Evolutionary conservation across 1,140 invertebrate species (phyloP), one percentile per base, ranked within the genome.

Genomic region (Caenorhabditis inopinata): DNA sequence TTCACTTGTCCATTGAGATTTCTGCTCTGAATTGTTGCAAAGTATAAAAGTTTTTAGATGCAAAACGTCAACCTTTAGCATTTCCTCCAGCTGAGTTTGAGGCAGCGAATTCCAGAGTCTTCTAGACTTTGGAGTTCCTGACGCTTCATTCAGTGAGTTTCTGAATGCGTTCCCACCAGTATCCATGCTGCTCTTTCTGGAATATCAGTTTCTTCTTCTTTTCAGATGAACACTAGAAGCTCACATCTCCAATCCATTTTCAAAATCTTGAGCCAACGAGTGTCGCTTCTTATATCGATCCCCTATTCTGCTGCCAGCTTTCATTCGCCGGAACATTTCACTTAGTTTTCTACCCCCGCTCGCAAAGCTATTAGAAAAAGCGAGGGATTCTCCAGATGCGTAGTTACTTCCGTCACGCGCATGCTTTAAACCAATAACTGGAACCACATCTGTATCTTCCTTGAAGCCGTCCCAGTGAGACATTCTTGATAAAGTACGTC

Each of bases 41-140:
- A 1, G 21, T 25, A 25, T 51, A 25, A 51, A 5, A 51, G 46
- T 5, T 18, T n/a, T 14, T 2, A 48, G 16, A 6, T 1, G 46
- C 46, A 48, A 51, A 51, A 51, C 21, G 2, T n/a, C n/a, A n/a
- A 25, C 51, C 51, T 68, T 68, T 2, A 68, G 25, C 58, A 68
- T 68, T 42, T 68, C 58, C n/a, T 68, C 58, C 25, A 68, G 38
- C 32, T 68, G 58, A 18, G 58, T 68, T 42, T 68, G 58, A 3
- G 58, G 58, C 1, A 68, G 29, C 11, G 58, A 68, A 29, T 18
- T 68, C 58, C 58, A 68, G 3, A 68, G 58, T 21, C 58, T 11
- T 11, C 58, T 32, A 6, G 58, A 38, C 38, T 68, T 68, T 9
- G 58, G 58, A 1, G 58, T 68, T 18, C 58, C 58, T 11, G 58